Conservation (phyloP, 2,888 invertebrate species). For the Rhyacophila evoluta region DNA sequence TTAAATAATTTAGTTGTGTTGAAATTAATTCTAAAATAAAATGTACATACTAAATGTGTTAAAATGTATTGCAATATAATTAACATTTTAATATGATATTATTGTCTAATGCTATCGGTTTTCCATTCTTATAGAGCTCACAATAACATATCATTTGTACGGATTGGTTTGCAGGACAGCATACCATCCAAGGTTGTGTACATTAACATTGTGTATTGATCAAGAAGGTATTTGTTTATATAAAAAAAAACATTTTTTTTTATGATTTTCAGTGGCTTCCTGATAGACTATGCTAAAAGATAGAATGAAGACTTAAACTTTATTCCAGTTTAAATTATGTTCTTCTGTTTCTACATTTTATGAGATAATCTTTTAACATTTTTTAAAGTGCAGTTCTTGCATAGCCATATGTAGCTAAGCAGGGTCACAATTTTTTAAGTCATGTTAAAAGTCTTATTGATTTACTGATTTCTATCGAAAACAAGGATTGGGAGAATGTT, state of each 20-base stretch:
- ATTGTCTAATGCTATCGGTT: not conserved
- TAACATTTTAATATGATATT: not conserved
- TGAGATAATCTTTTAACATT: no score
- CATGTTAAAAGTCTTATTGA: no score
- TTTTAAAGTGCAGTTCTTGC: no score
- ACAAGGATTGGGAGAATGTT: no score
- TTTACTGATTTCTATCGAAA: no score
- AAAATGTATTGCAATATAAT: not conserved
- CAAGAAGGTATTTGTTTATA: not conserved
- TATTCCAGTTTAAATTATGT: no score
- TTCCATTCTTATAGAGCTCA: constrained; percentile 2
- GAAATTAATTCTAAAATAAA: not conserved
- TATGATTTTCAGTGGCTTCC: not conserved
- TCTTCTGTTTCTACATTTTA: no score
- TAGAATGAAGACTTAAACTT: no score
- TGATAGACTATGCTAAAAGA: no score
- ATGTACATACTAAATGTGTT: not conserved
- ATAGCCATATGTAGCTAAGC: no score
- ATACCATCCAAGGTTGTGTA: not conserved
- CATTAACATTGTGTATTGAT: not conserved
- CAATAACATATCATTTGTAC: not conserved
- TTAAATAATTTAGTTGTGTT: not conserved
- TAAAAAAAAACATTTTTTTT: no score
- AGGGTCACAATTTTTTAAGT: no score
- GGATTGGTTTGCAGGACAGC: not conserved